Conservation (phyloP, 2,113 vertebrate genomes). For the Osmerus eperlanus region DNA sequence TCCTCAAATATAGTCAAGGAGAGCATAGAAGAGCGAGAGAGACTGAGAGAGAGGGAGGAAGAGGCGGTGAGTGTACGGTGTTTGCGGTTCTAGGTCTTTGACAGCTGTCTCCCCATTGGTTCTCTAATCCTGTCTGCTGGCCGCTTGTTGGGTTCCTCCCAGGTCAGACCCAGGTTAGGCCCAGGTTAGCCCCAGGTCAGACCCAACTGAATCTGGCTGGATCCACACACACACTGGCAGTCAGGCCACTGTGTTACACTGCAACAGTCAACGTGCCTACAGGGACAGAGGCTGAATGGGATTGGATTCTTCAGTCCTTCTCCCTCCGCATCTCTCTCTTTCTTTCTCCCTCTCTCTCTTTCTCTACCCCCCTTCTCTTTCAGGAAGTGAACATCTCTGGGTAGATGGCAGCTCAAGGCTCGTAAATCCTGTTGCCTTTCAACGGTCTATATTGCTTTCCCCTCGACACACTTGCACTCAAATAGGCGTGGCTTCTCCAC, state of each 20-base stretch:
- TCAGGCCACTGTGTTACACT: neutral
- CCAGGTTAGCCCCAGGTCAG: neutral
- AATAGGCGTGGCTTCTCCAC: constrained; percentile 17
- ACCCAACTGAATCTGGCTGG: constrained; percentile 23
- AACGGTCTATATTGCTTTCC: constrained; percentile 16
- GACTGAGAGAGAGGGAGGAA: constrained; percentile 11
- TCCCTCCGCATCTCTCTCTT: neutral
- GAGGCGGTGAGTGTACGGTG: neutral
- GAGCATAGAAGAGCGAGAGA: constrained; percentile 22
- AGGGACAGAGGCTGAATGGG: constrained; percentile 7
- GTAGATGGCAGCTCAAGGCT: constrained; percentile 24
- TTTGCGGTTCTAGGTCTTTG: constrained; percentile 24
- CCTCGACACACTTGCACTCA: constrained; percentile 14
- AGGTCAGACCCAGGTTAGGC: constrained; percentile 15
- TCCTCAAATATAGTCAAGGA: neutral
- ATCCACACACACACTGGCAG: constrained; percentile 21
- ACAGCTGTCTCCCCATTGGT: constrained; percentile 38
- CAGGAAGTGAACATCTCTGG: constrained; percentile 27
- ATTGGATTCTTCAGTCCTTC: neutral
- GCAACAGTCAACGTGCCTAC: constrained; percentile 13
- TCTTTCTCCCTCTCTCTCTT: neutral
- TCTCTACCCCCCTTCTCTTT: neutral
- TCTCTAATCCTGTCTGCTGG: constrained; percentile 33
- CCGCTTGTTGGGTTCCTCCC: neutral
- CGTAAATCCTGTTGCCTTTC: constrained; percentile 55